Evolutionary conservation across 92 coral and sea anemone genomes (phyloP), one percentile per base, ranked within the genome.

Genomic region (Phymanthus crucifer): DNA sequence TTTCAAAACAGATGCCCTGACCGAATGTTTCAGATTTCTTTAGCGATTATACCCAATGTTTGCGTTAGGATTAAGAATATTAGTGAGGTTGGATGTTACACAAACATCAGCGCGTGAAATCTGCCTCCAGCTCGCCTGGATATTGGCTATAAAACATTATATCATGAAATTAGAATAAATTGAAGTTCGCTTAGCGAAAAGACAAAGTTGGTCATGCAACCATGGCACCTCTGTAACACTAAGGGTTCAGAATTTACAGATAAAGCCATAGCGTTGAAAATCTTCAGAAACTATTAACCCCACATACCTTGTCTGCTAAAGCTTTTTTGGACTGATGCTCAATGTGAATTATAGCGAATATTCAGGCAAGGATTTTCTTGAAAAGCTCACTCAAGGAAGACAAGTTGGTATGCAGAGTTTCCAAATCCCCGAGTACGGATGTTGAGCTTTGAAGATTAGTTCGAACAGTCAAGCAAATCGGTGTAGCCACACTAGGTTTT

Each of bases 21-120:
- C 35, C 43, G 56, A 76, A 76, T 52, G 83, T 52, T 71, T 43
- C 46, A 70, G 78, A 80, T 80, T 43, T 66, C 84, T 37, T 6
- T 33, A 19, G n/a, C 61, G 68, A 80, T 70, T 69, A 71, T n/a
- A 16, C 26, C 27, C 80, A 47, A 31, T 73, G 78, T 76, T 76
- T 76, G 80, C 56, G 37, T 34, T 37, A 35, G 70, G 68, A 31
- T 80, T 71, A 46, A 31, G 70, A 34, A 48, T 52, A 69, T 69
- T 52, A 80, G 80, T 0, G n/a, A 34, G 68, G 68, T 29, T 61
- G 34, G 68, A 61, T 29, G 68, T 29, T 61, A 61, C 17, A 61
- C 68, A 61, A 61, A 21, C 27, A 54, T 4, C 57, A 14, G 14
- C 57, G 17, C 57, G 19, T 5, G 10, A 54, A 54, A 54, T 12